Evolutionary conservation across 2,113 vertebrate genomes (phyloP), one percentile per base, ranked within the genome.

Genomic region (Nestor notabilis): DNA sequence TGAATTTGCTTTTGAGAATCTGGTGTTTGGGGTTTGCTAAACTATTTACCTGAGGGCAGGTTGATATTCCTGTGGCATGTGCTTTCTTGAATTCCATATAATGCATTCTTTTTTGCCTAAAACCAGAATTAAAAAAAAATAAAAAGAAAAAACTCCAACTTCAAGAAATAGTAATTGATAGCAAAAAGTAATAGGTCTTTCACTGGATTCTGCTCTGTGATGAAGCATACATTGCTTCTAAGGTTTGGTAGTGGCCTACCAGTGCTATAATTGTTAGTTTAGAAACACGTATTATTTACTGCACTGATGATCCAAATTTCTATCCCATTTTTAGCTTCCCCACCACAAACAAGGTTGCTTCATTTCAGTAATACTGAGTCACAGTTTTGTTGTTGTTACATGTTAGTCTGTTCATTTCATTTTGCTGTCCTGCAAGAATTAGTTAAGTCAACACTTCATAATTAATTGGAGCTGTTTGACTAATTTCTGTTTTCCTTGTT

Each of bases 31-130:
- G 93, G 83, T 94, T 98, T 96, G 86, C 72, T 53, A 60, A 96
- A 82, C 56, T 97, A 93, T 98, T 97, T 93, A 94, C 97, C 94
- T 76, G 29, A 49, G 87, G 96, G 91, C 66, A 95, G 90, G 75
- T 68, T 76, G 53, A 83, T 95, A 98, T 98, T 98, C 97, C 89
- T 98, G 93, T 52, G 89, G 91, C 96, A 5, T 97, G 98, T 97
- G 66, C 58, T 90, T 97, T 98, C 98, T 97, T 97, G 97, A 93
- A 71, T 82, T 93, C 55, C 82, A 89, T 47, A 69, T 89, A 84
- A 78, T 53, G 39, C 18, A 23, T 39, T 41, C 4, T 41, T 60
- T 83, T 92, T 64, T 92, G 25, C 87, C 70, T 80, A 69, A 82
- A 90, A 77, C 41, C 60, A 71, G 37, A 84, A 35, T n/a, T 16